phyloP scores from a whole-genome alignment of 1,140 invertebrate genomes.

The Dreissena rostriformis region DNA sequence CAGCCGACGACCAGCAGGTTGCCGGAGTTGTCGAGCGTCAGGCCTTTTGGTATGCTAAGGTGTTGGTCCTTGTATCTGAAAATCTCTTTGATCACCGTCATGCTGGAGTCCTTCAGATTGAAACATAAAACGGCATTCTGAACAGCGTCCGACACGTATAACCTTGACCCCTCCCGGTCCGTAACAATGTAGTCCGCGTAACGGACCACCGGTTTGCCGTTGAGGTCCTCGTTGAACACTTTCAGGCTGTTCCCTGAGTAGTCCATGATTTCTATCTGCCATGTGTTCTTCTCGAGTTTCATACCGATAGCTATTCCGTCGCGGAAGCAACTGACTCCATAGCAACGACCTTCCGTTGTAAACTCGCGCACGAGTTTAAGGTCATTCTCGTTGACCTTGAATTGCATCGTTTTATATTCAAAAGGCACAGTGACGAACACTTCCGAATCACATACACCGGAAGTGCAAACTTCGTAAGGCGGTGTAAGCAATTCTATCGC shows the following conservation, averaged over 20 bases:
- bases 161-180: conserved; percentile 19
- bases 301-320: conserved; percentile 32
- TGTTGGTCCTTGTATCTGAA: conserved; percentile 39
- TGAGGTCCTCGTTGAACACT: conserved; percentile 34
- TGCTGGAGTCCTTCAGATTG: conserved; percentile 23
- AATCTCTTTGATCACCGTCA: conserved; percentile 12
- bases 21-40: conserved; percentile 18
- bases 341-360: conserved; percentile 38
- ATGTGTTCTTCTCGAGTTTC: conserved; percentile 25
- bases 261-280: conserved; percentile 46
- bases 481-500: conserved; percentile 1
- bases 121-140: conserved; percentile 28
- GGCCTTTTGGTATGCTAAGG: conserved; percentile 34
- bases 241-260: conserved; percentile 20
- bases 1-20: conserved; percentile 42
- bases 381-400: conserved; percentile 4
- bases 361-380: conserved; percentile 17
- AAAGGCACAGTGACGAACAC: conserved; percentile 37
- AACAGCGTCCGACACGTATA: conserved; percentile 30
- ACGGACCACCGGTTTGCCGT: conserved; percentile 34
- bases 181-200: conserved; percentile 35
- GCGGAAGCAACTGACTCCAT: conserved; percentile 28
- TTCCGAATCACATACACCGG: conserved; percentile 2
- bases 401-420: conserved; percentile 29
- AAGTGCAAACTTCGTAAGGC: conserved; percentile 39